Evolutionary conservation across 2,888 invertebrate genomes (phyloP).

Genomic region (Chaetoderma sp.): DNA sequence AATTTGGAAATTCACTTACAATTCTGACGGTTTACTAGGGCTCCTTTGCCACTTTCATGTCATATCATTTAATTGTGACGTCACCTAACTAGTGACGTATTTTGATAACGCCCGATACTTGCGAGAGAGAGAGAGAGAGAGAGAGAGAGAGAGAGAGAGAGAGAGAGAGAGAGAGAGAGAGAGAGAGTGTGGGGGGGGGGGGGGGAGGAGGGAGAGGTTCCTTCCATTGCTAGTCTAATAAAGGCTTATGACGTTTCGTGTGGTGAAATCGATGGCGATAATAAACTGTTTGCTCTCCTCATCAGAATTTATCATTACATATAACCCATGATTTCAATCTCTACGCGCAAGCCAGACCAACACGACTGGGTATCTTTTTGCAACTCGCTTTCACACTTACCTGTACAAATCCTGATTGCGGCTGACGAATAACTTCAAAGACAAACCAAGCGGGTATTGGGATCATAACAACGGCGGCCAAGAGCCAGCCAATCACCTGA

Average conservation of each 20-base stretch:
- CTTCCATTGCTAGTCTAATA: background rate
- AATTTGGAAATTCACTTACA: background rate
- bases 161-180: background rate
- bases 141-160: slow-evolving; percentile 14
- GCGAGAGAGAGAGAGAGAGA: slow-evolving; percentile 2
- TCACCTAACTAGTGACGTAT: no score
- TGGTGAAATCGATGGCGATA: no score
- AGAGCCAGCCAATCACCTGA: slow-evolving; percentile 50
- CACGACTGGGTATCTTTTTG: background rate
- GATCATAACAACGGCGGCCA: slow-evolving; percentile 43
- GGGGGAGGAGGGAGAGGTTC: no score
- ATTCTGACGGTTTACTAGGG: no score
- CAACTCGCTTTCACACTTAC: slow-evolving; percentile 7
- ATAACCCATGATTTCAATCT: background rate
- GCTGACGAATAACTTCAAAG: slow-evolving; percentile 38
- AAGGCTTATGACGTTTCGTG: no score
- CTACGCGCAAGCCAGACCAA: background rate
- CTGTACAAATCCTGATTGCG: no score
- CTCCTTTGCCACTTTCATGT: no score
- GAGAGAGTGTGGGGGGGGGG: no score
- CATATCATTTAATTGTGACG: no score
- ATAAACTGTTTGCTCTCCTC: no score
- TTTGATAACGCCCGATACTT: background rate
- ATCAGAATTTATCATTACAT: background rate
- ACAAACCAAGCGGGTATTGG: slow-evolving; percentile 51